These are phyloP conservation scores for Nothoprocta pentlandii DNA, from an alignment of 2,113 vertebrate species.

Conservation along the genomic window DNA sequence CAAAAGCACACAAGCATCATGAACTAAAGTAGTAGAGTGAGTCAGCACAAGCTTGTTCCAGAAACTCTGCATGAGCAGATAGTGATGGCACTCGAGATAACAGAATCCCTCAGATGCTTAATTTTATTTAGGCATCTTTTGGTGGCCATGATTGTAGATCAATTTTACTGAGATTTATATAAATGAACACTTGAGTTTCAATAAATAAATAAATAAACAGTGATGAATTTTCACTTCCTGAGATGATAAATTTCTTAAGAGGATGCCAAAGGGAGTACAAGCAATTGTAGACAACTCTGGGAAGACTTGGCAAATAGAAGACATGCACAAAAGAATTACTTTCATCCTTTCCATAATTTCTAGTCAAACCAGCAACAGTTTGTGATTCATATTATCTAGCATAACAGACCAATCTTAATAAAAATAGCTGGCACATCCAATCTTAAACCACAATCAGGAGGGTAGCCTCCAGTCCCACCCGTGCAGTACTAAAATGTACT, in stretches of 20 bases:
- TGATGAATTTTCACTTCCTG: neutral
- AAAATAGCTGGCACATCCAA: neutral
- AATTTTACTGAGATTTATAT: neutral
- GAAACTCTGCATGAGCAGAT: neutral
- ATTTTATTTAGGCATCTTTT: neutral
- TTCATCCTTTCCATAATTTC: neutral
- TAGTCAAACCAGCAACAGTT: neutral
- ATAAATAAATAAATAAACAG: neutral
- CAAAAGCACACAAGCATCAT: neutral
- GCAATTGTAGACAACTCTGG: neutral
- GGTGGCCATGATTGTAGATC: neutral
- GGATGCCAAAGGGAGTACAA: rapidly evolving
- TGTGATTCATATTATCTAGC: neutral
- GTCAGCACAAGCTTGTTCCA: neutral
- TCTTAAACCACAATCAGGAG: neutral
- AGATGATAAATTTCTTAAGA: neutral
- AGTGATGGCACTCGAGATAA: neutral
- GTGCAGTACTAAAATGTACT: neutral
- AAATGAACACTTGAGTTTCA: neutral
- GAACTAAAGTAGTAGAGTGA: neutral
- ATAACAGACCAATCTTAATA: neutral
- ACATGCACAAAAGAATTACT: neutral
- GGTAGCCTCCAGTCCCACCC: neutral
- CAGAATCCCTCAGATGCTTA: neutral
- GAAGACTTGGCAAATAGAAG: neutral